Evolutionary conservation across 2,888 invertebrate genomes (phyloP).

Genomic region (Drosophila gaucha): DNA sequence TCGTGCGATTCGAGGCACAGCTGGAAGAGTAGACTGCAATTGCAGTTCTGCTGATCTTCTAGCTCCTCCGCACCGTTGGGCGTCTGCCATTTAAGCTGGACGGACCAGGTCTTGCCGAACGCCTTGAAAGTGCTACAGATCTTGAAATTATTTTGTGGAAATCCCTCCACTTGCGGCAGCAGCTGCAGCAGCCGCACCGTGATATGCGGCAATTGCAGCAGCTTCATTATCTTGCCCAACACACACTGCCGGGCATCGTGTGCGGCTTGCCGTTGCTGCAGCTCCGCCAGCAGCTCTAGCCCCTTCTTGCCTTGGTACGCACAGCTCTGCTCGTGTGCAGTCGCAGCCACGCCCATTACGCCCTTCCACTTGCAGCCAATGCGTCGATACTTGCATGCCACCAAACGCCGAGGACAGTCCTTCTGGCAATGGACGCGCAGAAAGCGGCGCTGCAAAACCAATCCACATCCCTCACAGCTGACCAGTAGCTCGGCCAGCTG

Average conservation of each 20-base stretch:
- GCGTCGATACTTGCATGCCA: slow-evolving; percentile 32
- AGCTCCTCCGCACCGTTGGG: not conserved
- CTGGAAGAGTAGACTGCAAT: slow-evolving; percentile 7
- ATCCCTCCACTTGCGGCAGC: not conserved
- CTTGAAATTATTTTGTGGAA: slow-evolving; percentile 9
- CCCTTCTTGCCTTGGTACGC: slow-evolving; percentile 21
- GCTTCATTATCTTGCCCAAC: slow-evolving; percentile 6
- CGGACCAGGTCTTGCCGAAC: slow-evolving; percentile 22
- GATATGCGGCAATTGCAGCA: slow-evolving; percentile 27
- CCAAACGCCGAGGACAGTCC: slow-evolving; percentile 12
- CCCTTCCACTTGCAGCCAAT: slow-evolving; percentile 50
- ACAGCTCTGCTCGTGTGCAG: slow-evolving; percentile 20
- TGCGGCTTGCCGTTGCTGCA: not conserved
- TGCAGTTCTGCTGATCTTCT: not conserved
- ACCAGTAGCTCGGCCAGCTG: slow-evolving; percentile 1
- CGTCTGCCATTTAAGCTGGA: slow-evolving; percentile 28
- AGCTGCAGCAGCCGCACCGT: slow-evolving; percentile 33
- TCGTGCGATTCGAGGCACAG: slow-evolving; percentile 16
- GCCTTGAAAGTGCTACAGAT: slow-evolving; percentile 9
- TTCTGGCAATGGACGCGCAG: slow-evolving; percentile 13
- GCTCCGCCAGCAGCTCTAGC: slow-evolving; percentile 11
- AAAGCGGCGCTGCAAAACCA: slow-evolving; percentile 1
- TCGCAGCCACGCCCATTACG: not conserved
- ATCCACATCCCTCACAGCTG: slow-evolving; percentile 22
- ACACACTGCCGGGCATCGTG: not conserved